Conservation (phyloP, 2,888 invertebrate genomes). For the Cordilura impudica region DNA sequence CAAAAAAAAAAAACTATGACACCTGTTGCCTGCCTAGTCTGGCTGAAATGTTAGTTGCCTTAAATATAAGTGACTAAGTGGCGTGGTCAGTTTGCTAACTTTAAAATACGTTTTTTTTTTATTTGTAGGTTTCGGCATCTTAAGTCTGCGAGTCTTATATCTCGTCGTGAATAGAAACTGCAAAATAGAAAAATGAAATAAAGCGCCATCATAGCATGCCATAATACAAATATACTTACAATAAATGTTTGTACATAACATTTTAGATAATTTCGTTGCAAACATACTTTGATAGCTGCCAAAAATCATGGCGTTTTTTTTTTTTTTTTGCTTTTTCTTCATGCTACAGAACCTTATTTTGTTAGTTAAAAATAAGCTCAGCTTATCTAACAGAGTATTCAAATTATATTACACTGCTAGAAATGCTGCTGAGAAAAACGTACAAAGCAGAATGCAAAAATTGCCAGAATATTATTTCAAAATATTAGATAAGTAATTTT, state of each 20-base stretch:
- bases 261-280: conserved; percentile 49
- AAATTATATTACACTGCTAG: conserved; percentile 26
- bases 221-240: conserved; percentile 22
- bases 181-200: conserved; percentile 40
- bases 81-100: conserved; percentile 46
- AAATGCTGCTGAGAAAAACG: conserved; percentile 12
- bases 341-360: conserved; percentile 39
- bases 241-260: conserved; percentile 28
- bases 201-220: conserved; percentile 49
- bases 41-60: conserved; percentile 21
- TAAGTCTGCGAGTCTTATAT: conserved; percentile 3
- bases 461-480: too few species aligned
- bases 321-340: conserved; percentile 4
- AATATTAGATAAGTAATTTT: too few species aligned
- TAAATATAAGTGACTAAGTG: conserved; percentile 36
- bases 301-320: conserved; percentile 48
- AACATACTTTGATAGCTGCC: conserved; percentile 51
- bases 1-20: conserved; percentile 37
- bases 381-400: conserved; percentile 36
- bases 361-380: conserved; percentile 20
- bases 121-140: not conserved
- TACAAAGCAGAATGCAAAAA: too few species aligned
- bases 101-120: conserved; percentile 24
- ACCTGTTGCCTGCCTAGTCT: conserved; percentile 49
- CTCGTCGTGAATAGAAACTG: not conserved